phyloP scores from a whole-genome alignment of 2,113 vertebrate species.

The Xenopus borealis region DNA sequence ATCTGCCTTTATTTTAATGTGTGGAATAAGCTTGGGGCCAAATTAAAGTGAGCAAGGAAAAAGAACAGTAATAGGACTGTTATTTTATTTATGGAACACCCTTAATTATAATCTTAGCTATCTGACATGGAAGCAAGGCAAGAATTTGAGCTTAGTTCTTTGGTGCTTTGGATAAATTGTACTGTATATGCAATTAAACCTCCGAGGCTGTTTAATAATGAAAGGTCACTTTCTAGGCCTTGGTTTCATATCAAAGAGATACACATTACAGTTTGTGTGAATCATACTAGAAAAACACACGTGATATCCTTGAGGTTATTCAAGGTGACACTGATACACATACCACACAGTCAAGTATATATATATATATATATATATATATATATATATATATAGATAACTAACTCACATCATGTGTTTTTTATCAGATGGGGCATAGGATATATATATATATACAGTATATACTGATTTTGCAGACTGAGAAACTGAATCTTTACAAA shows the following conservation, averaged over 20 bases:
- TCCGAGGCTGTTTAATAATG: slow-evolving; percentile 1
- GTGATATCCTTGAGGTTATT: slow-evolving; percentile 23
- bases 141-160: slow-evolving; percentile 11
- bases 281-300: slow-evolving; percentile 27
- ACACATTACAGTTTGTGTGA: slow-evolving; percentile 12
- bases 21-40: slow-evolving; percentile 24
- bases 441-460: too few species aligned
- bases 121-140: slow-evolving; percentile 9
- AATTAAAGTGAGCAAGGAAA: slow-evolving; percentile 6
- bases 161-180: slow-evolving; percentile 5
- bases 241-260: slow-evolving; percentile 38
- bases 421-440: too few species aligned
- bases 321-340: slow-evolving; percentile 14
- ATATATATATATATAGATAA: too few species aligned
- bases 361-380: too few species aligned
- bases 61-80: background rate
- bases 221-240: slow-evolving; percentile 18
- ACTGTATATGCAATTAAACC: slow-evolving; percentile 7
- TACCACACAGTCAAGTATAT: background rate
- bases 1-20: slow-evolving; percentile 13
- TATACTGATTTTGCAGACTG: too few species aligned
- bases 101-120: background rate
- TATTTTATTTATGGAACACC: background rate
- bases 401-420: too few species aligned
- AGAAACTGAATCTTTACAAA: too few species aligned